Conservation (phyloP, 2,888 invertebrate species). For the Oscheius sp. region DNA sequence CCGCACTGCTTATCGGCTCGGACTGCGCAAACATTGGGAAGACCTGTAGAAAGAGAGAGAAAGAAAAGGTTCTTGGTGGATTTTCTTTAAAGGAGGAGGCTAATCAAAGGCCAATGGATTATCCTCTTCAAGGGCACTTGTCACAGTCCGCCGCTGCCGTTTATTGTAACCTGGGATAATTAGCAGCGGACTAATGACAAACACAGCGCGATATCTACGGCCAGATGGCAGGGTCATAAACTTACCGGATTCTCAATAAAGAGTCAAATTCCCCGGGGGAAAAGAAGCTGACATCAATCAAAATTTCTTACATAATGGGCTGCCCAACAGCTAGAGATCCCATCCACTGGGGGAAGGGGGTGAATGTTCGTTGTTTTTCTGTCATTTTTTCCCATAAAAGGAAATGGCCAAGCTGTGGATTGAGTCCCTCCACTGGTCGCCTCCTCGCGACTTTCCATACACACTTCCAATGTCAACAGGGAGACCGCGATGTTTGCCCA, state of each 20-base stretch:
- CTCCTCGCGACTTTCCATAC: slow-evolving; percentile 28
- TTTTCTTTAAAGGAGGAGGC: neutral
- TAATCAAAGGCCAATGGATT: neutral
- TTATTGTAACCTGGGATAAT: too few relatives aligned
- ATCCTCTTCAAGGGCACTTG: neutral
- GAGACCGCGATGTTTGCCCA: slow-evolving; percentile 37
- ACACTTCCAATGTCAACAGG: slow-evolving; percentile 39
- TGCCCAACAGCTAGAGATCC: too few relatives aligned
- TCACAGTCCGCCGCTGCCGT: too few relatives aligned
- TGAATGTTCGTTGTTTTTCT: too few relatives aligned
- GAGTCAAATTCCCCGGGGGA: too few relatives aligned
- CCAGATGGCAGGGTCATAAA: neutral
- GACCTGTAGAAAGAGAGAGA: neutral
- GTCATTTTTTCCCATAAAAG: neutral
- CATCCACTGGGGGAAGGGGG: too few relatives aligned
- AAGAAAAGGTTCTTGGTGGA: neutral
- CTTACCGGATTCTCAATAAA: too few relatives aligned
- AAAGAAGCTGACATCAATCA: too few relatives aligned
- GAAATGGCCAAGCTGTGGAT: slow-evolving; percentile 3
- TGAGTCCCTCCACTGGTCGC: slow-evolving; percentile 12
- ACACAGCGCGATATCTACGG: slow-evolving; percentile 4
- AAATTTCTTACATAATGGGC: too few relatives aligned
- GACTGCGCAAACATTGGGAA: slow-evolving; percentile 13
- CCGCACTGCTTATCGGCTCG: slow-evolving; percentile 13
- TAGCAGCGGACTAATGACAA: too few relatives aligned